Conservation (phyloP, 2,888 invertebrate species). For the Parnassius apollo region DNA sequence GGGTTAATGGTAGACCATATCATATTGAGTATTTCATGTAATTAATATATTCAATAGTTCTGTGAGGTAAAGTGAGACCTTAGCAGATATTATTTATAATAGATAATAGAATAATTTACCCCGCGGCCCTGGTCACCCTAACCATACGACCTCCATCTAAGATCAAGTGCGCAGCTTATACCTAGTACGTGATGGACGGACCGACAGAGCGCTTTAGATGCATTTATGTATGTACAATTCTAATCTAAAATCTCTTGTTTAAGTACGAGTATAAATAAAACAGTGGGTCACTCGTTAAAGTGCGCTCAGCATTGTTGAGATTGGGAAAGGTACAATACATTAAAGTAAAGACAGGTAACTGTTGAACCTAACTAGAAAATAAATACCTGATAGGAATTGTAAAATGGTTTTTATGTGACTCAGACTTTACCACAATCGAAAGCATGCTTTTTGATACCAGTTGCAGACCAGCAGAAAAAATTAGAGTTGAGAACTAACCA, state of each 20-base stretch:
- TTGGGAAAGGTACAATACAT: slow-evolving; percentile 18
- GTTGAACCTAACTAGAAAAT: neutral
- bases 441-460: no score
- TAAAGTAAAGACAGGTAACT: slow-evolving; percentile 6
- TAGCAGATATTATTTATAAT: no score
- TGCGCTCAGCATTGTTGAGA: slow-evolving; percentile 7
- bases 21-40: no score
- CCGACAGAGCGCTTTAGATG: slow-evolving; percentile 10
- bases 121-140: slow-evolving; percentile 8
- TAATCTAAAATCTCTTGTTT: slow-evolving; percentile 18
- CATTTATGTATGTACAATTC: slow-evolving; percentile 17
- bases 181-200: slow-evolving; percentile 18
- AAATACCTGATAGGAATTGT: slow-evolving; percentile 10
- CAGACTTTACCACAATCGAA: no score
- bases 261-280: slow-evolving; percentile 16
- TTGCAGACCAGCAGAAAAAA: no score
- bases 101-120: no score
- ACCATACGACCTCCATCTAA: slow-evolving; percentile 10
- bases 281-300: slow-evolving; percentile 15
- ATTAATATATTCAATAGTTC: no score
- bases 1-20: no score
- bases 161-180: slow-evolving; percentile 14
- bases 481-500: no score
- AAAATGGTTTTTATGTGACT: no score
- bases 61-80: no score